These are phyloP conservation scores for Hermatobates lingyangjiaoensis DNA, from an alignment of 1,140 invertebrate species.

Conservation along the genomic window DNA sequence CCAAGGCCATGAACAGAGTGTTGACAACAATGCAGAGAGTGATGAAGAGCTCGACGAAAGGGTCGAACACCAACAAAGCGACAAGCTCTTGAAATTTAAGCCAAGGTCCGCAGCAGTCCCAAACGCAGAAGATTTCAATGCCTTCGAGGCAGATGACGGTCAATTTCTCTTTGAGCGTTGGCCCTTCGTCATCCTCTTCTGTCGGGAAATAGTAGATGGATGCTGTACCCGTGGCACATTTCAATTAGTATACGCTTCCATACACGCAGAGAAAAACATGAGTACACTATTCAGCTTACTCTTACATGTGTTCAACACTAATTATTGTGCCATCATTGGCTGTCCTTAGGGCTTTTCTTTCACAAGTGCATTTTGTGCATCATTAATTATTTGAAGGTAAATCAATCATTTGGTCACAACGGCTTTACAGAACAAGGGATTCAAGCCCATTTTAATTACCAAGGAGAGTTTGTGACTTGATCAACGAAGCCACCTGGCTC, in stretches of 20 bases:
- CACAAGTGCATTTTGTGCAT: too few relatives aligned
- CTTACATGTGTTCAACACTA: too few relatives aligned
- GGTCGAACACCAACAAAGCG: constrained; percentile 85
- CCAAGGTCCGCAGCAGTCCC: constrained; percentile 89
- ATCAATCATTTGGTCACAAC: too few relatives aligned
- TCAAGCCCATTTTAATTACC: too few relatives aligned
- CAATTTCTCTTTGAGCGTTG: constrained; percentile 68
- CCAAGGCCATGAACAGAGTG: constrained; percentile 93
- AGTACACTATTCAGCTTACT: too few relatives aligned
- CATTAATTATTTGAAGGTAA: too few relatives aligned
- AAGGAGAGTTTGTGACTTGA: too few relatives aligned
- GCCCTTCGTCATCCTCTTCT: constrained; percentile 77
- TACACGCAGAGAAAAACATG: constrained; percentile 4
- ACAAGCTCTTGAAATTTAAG: constrained; percentile 76
- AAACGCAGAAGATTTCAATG: constrained; percentile 87
- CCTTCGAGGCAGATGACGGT: constrained; percentile 51
- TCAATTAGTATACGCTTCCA: not conserved
- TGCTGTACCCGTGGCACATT: constrained; percentile 32
- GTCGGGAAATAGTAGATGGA: constrained; percentile 85
- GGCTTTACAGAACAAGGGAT: too few relatives aligned
- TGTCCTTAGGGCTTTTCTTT: too few relatives aligned
- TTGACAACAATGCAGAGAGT: constrained; percentile 95
- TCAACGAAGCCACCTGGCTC: too few relatives aligned
- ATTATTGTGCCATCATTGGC: too few relatives aligned
- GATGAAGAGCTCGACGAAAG: constrained; percentile 95